Evolutionary conservation across 1,140 invertebrate species (phyloP), one percentile per base, ranked within the genome.

Genomic region (Araneus ventricosus): DNA sequence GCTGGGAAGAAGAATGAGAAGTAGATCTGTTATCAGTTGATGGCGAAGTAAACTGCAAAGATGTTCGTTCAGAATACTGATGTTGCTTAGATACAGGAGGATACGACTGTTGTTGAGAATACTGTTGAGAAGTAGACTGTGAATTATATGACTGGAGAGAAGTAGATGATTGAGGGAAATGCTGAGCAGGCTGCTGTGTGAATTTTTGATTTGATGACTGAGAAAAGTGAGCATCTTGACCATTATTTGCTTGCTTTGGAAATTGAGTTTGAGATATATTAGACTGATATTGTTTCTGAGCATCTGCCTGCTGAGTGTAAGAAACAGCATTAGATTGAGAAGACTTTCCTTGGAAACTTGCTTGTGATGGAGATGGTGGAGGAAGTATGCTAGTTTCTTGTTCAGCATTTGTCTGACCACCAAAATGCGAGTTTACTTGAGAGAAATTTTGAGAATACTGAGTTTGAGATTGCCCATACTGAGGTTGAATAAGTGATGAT

Each of bases 401-500:
- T 17, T 34, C 7, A 34, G 39, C 14, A 92, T 75, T 86, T 57
- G 82, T 10, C 24, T 61, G 90, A 70, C 59, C 63, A 20, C 52
- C 61, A 86, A 70, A 92, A 24, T 85, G 90, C 1, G 90, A 86
- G 86, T 45, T 84, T 10, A 30, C 24, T 30, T 67, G 59, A 70
- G 80, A 52, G 79, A 37, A 79, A 67, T 39, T 80, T 61, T 45
- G 82, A 52, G 90, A 52, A 57, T 57, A 92, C 10, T 92, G 89
- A 63, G 84, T 91, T 39, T 92, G 90, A 52, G 82, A 27, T 14
- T 92, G 90, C 7, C 59, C 57, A 92, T 57, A 92, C 34, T 92
- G 89, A 30, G 52, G 57, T 70, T 92, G 82, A 41, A 92, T 22
- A 10, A 63, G 3, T 14, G 90, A 1, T n/a, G 91, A 59, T 22